Base-by-base conservation (phyloP, 2,113 vertebrate genomes). In the Tauraco erythrolophus region DNA sequence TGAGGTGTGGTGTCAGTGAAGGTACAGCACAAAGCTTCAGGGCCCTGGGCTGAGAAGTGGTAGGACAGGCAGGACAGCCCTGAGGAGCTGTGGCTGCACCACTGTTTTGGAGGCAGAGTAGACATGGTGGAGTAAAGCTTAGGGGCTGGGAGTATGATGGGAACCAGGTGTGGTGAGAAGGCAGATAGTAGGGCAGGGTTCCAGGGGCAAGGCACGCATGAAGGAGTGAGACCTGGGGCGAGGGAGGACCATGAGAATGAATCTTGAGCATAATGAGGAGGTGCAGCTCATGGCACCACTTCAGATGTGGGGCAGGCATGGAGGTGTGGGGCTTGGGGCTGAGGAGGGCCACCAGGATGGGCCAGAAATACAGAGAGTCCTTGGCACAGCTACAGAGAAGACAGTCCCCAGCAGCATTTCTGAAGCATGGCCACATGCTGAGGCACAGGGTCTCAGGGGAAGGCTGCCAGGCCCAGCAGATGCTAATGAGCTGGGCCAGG, bases 171-270 rank as follows among this genome's bases (percentile, higher is more conserved):
- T 60, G 65, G 33, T 56, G 7, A 96, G 51, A 92, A 87, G 46
- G 16, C 33, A 94, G 76, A 8, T 71, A 81, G 53, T 65, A 75
- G n/a, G 94, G 83, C 94, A 94, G 71, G 8, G 51, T 84, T 87
- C 76, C 94, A 91, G 35, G 48, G 12, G 11, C 43, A 84, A 84
- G 54, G 64, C 60, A 89, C 21, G 64, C 56, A 62, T 0, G 3
- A 70, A 86, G 89, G 60, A 84, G n/a, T 1, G 24, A 75, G 84
- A 93, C 92, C 65, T 21, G 61, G 28, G 77, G 92, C 87, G 7
- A 82, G 93, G 91, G 89, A 94, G 94, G 84, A 78, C 65, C 84
- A 71, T 23, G 77, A 92, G 87, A 96, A 95, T 4, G 21, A 96
- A 76, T 21, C 43, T 31, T 27, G 43, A 75, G 60, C 43, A 37